A percentile compares a stretch with the other conserved stretches of the same genome.
Evolutionary conservation across 1,140 invertebrate genomes (phyloP).

Genomic region (Hylaeus volcanicus): DNA sequence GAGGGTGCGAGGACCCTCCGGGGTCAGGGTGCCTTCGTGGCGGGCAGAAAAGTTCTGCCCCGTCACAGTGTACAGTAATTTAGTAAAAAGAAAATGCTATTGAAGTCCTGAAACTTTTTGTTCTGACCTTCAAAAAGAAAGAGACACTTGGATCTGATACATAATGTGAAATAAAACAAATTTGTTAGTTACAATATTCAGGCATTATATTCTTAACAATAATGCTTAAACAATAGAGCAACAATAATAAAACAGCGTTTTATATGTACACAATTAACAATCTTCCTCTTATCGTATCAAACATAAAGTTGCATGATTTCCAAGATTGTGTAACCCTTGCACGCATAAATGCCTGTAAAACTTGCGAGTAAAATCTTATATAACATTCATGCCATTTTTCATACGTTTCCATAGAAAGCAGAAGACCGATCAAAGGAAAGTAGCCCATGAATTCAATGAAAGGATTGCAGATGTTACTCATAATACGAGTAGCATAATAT

Average conservation of each 20-base stretch:
- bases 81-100: not conserved
- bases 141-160: too few relatives aligned
- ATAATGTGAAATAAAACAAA: conserved; percentile 20
- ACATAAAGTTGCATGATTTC: conserved; percentile 31
- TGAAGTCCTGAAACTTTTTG: not conserved
- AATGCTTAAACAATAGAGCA: conserved; percentile 77
- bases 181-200: conserved; percentile 47
- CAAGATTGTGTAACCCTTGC: not conserved
- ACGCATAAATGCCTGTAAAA: conserved; percentile 39
- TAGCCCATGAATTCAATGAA: conserved; percentile 12
- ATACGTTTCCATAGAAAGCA: not conserved
- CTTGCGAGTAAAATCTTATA: conserved; percentile 36
- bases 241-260: conserved; percentile 73
- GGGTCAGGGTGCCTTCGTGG: too few relatives aligned
- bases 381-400: conserved; percentile 2
- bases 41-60: too few relatives aligned
- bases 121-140: not conserved
- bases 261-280: conserved; percentile 73
- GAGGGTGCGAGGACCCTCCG: too few relatives aligned
- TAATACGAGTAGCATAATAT: not conserved
- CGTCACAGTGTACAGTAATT: too few relatives aligned
- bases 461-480: conserved; percentile 26
- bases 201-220: conserved; percentile 68
- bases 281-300: conserved; percentile 55
- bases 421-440: not conserved